phyloP scores from a whole-genome alignment of 2,888 invertebrate species.

The Elmis aenea region DNA sequence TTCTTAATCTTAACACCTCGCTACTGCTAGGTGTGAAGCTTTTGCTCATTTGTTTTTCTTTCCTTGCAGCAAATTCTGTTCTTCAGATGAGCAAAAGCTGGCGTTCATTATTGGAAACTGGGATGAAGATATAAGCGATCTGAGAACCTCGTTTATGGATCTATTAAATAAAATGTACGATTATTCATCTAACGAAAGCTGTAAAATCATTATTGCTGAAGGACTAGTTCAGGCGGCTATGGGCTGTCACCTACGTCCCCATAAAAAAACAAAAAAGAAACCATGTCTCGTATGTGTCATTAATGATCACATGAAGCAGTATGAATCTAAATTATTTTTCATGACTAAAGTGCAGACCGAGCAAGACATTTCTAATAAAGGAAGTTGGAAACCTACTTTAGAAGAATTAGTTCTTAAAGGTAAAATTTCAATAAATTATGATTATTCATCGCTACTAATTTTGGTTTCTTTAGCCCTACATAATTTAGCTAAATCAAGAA shows the following conservation, averaged over 20 bases:
- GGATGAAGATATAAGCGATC: constrained; percentile 35
- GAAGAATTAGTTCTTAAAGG: constrained; percentile 56
- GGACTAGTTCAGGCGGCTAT: constrained; percentile 49
- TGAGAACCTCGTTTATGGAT: constrained; percentile 36
- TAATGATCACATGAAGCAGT: constrained; percentile 45
- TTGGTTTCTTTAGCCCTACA: constrained; percentile 41
- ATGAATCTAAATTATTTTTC: constrained; percentile 55
- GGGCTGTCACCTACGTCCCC: constrained; percentile 54
- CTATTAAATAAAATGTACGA: constrained; percentile 31
- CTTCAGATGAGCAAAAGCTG: constrained; percentile 23
- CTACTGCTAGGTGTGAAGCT: no score
- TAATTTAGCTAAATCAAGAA: constrained; percentile 42
- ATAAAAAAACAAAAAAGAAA: constrained; percentile 27
- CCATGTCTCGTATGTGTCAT: constrained; percentile 47
- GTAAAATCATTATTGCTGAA: constrained; percentile 25
- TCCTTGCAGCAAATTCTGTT: constrained; percentile 10
- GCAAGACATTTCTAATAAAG: constrained; percentile 50
- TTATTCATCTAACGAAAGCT: constrained; percentile 10
- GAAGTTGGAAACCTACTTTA: constrained; percentile 59
- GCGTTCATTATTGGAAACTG: constrained; percentile 32
- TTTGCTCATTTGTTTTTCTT: neutral
- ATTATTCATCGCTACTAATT: constrained; percentile 1
- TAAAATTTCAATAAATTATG: constrained; percentile 17
- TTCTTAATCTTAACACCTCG: no score
- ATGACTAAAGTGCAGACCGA: constrained; percentile 46